phyloP scores from a whole-genome alignment of 2,113 vertebrate genomes.

The Pseudolaguvia tuberculata region DNA sequence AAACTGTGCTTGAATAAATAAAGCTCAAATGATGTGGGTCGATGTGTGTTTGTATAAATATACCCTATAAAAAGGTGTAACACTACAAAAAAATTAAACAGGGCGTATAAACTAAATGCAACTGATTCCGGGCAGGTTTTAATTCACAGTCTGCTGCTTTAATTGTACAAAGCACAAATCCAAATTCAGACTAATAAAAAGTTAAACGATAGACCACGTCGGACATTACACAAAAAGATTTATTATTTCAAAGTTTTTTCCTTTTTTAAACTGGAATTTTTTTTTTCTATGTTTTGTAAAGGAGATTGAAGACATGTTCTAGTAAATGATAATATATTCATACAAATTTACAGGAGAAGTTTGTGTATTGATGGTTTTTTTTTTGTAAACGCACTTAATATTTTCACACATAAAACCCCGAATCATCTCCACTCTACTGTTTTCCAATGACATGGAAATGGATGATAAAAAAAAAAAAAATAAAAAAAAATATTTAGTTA shows the following conservation, averaged over 20 bases:
- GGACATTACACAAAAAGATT: constrained; percentile 50
- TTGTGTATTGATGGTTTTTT: constrained; percentile 61
- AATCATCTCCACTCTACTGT: constrained; percentile 59
- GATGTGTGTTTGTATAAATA: neutral
- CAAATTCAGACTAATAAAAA: neutral
- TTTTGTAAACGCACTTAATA: constrained; percentile 58
- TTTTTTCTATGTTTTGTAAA: constrained; percentile 70
- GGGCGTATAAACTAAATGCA: neutral
- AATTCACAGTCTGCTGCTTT: constrained; percentile 16
- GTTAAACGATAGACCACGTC: constrained; percentile 37
- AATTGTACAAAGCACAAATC: constrained; percentile 6
- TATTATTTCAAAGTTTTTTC: constrained; percentile 49
- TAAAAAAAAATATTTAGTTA: constrained; percentile 27
- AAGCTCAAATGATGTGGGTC: neutral
- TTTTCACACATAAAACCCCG: constrained; percentile 61
- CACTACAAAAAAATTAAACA: too few species aligned
- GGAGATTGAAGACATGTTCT: constrained; percentile 69
- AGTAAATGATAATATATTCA: constrained; percentile 73
- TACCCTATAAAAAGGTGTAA: neutral
- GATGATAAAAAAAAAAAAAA: constrained; percentile 66
- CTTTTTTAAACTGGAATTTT: constrained; percentile 43
- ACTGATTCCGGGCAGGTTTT: neutral
- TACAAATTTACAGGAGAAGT: constrained; percentile 68
- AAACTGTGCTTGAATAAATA: neutral
- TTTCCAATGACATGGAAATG: constrained; percentile 62